Evolutionary conservation across 2,888 invertebrate species (phyloP), one percentile per base, ranked within the genome.

Genomic region (Meteorus cinctellus): DNA sequence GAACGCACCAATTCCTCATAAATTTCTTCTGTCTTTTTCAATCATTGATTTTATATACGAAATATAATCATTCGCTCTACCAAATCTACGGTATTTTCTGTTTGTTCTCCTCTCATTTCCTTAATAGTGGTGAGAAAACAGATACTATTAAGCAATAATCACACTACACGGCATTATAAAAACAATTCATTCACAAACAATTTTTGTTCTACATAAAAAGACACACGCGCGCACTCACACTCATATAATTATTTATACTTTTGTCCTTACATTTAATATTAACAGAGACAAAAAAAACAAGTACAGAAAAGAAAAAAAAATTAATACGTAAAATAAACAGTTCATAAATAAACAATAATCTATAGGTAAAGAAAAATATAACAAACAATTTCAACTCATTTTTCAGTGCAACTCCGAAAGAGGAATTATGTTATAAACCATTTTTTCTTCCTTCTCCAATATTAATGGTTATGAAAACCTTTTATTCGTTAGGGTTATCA

Each of bases 271-370:
- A 81, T 81, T 81, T 81, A 79, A 83, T 81, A 84, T 85, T 82
- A 88, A 88, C 87, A 88, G 86, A 86, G 84, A 88, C 88, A 85
- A 86, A 86, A 76, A 59, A 79, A 78, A 81, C 76, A 80, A 82
- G 84, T 84, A 86, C 81, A 24, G 83, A 83, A 82, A 83, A 80
- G 74, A 41, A 48, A 48, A 55, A 55, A 55, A 48, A 19, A 55
- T 73, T 75, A 77, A 81, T 86, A 86, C 83, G 86, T 84, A 87
- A 87, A 88, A 86, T 88, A 89, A 89, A 89, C 89, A 89, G 85
- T 86, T 88, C 85, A 88, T 89, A 89, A 88, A 88, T 88, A 87
- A 89, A 89, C 89, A 89, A 89, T 88, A 84, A 81, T 88, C 82
- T 88, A 87, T 86, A 84, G 83, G 79, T 84, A 85, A 86, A 86